phyloP scores from a whole-genome alignment of 2,888 invertebrate genomes.

The Caenorhabditis uteleia region DNA sequence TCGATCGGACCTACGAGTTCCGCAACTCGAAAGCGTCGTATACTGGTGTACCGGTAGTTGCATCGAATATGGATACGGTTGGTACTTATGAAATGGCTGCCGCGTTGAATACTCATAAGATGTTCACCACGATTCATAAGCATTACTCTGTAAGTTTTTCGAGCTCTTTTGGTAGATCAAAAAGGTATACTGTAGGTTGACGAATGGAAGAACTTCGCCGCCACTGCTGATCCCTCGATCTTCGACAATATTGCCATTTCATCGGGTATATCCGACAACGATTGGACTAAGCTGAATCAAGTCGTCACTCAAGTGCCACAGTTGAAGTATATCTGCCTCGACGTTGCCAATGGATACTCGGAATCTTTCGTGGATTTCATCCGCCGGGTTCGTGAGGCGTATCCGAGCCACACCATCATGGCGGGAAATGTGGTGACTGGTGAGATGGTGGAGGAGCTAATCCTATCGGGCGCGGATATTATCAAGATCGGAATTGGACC shows the following conservation, averaged over 20 bases:
- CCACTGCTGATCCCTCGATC: conserved; percentile 21
- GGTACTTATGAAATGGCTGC: conserved; percentile 92
- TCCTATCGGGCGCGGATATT: conserved; percentile 88
- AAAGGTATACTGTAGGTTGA: conserved; percentile 72
- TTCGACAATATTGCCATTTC: conserved; percentile 78
- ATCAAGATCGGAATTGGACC: conserved; percentile 77
- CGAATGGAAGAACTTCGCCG: conserved; percentile 56
- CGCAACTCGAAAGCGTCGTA: conserved; percentile 71
- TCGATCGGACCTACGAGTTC: conserved; percentile 65
- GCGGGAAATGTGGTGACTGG: conserved; percentile 94
- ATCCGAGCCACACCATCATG: conserved; percentile 80
- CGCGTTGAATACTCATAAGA: conserved; percentile 82
- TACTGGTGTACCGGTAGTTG: conserved; percentile 75
- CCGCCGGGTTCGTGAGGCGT: conserved; percentile 70
- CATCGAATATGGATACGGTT: conserved; percentile 95
- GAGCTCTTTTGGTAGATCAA: neutral
- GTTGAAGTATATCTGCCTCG: conserved; percentile 83
- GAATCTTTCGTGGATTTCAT: conserved; percentile 89
- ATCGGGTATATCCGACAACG: conserved; percentile 82
- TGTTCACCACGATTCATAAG: conserved; percentile 88
- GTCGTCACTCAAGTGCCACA: conserved; percentile 74
- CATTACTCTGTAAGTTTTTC: conserved; percentile 78
- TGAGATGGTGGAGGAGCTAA: conserved; percentile 92
- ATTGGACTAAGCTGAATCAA: conserved; percentile 80
- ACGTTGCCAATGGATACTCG: conserved; percentile 92